phyloP scores from a whole-genome alignment of 2,888 invertebrate species.

The Muschampia staudingeri region DNA sequence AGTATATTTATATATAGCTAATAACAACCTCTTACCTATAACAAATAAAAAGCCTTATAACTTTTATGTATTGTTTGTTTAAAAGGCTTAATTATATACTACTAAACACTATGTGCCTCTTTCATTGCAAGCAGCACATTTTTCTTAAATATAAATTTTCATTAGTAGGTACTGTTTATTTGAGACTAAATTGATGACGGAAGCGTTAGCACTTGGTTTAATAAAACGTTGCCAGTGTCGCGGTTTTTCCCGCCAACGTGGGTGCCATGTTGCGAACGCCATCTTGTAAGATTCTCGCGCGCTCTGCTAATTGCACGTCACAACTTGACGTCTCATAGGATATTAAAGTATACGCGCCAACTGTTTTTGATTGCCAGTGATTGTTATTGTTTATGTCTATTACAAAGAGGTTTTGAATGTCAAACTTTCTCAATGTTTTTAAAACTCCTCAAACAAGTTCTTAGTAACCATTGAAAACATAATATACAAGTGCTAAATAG shows the following conservation, averaged over 20 bases:
- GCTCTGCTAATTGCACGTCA: slow-evolving; percentile 74
- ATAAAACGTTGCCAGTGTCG: slow-evolving; percentile 81
- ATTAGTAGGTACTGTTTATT: neutral
- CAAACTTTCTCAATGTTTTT: too few relatives aligned
- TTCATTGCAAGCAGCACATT: neutral
- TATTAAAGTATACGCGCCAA: slow-evolving; percentile 54
- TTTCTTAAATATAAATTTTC: neutral
- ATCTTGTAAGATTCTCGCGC: slow-evolving; percentile 71
- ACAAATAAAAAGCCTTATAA: too few relatives aligned
- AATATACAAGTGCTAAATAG: too few relatives aligned
- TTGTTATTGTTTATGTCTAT: slow-evolving; percentile 13
- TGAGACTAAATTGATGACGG: slow-evolving; percentile 24
- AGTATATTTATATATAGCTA: too few relatives aligned
- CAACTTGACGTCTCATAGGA: slow-evolving; percentile 63
- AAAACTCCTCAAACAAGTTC: too few relatives aligned
- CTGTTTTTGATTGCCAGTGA: slow-evolving; percentile 17
- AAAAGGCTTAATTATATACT: too few relatives aligned
- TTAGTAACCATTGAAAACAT: too few relatives aligned
- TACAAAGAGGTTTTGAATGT: neutral
- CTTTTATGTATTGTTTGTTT: too few relatives aligned
- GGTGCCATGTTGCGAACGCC: slow-evolving; percentile 75
- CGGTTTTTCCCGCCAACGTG: slow-evolving; percentile 69
- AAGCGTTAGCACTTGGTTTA: slow-evolving; percentile 55
- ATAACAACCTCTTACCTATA: too few relatives aligned
- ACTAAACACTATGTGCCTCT: too few relatives aligned